Conservation (phyloP, 2,888 invertebrate genomes). For the Drosophila lacicola region DNA sequence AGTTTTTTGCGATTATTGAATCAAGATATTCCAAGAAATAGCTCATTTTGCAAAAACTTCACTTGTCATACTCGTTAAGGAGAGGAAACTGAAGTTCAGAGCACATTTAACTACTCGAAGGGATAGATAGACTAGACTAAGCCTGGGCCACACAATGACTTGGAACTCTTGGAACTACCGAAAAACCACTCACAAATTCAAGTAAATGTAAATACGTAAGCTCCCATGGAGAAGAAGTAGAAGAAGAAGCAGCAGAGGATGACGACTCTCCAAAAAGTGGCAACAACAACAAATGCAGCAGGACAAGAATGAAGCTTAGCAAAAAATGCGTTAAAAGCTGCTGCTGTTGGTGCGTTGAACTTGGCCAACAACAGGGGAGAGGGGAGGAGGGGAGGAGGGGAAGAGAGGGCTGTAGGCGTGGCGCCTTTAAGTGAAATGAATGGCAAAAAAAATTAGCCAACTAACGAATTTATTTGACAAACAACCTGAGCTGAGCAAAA, state of each 20-base stretch:
- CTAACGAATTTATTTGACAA: not conserved
- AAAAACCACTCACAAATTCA: slow-evolving; percentile 50
- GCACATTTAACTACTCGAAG: slow-evolving; percentile 21
- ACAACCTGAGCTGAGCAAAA: slow-evolving; percentile 2
- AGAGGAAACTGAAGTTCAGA: not conserved
- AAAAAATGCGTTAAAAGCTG: slow-evolving; percentile 46
- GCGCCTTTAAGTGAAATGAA: slow-evolving; percentile 67
- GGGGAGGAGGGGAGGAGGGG: slow-evolving; percentile 3
- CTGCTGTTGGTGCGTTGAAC: slow-evolving; percentile 50
- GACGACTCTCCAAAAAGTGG: slow-evolving; percentile 10
- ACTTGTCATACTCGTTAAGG: slow-evolving; percentile 15
- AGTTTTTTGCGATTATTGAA: slow-evolving; percentile 17
- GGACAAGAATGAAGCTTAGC: slow-evolving; percentile 52
- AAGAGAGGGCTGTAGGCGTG: slow-evolving; percentile 46
- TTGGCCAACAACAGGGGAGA: slow-evolving; percentile 31
- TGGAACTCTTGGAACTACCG: slow-evolving; percentile 36
- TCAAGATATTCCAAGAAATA: slow-evolving; percentile 27
- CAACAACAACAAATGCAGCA: slow-evolving; percentile 12
- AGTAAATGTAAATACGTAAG: slow-evolving; percentile 55
- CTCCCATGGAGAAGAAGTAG: not conserved
- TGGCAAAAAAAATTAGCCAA: slow-evolving; percentile 48
- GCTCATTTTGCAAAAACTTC: slow-evolving; percentile 38
- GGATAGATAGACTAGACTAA: slow-evolving; percentile 9
- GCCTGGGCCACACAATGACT: slow-evolving; percentile 49
- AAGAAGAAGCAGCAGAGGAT: not conserved